phyloP scores from a whole-genome alignment of 2,113 vertebrate genomes.

The Strix aluco region DNA sequence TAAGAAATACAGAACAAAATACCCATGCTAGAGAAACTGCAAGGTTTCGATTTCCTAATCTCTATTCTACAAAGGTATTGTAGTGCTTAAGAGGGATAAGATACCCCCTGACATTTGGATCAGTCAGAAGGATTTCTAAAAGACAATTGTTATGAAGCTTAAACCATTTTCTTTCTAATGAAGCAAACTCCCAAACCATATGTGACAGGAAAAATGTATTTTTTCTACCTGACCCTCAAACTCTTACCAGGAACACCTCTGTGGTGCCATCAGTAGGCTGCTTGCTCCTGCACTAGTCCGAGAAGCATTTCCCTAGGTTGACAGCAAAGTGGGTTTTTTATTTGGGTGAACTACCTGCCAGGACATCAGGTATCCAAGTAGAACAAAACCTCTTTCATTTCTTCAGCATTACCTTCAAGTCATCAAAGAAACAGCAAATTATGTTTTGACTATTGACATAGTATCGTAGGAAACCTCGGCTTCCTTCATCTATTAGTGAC shows the following conservation, averaged over 20 bases:
- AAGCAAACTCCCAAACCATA: neutral
- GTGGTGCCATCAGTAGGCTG: neutral
- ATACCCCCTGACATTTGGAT: neutral
- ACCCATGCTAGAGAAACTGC: neutral
- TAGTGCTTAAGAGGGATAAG: neutral
- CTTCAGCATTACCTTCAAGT: neutral
- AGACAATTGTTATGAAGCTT: neutral
- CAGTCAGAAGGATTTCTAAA: neutral
- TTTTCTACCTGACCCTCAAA: neutral
- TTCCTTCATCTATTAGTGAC: neutral
- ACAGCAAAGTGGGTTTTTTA: fast-evolving
- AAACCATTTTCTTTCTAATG: neutral
- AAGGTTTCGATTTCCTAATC: neutral
- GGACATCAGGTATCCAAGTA: neutral
- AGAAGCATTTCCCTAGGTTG: neutral
- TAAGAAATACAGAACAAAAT: slow-evolving; percentile 6
- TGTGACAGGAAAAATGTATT: neutral
- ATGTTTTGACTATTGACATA: neutral
- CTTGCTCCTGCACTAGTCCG: neutral
- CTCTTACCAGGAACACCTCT: neutral
- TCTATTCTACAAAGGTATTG: neutral
- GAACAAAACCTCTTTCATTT: neutral
- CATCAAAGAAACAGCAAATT: neutral
- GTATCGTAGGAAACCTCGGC: neutral
- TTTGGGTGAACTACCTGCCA: neutral